Evolutionary conservation across 1,140 invertebrate genomes (phyloP).

Genomic region (Goniozus legneri): DNA sequence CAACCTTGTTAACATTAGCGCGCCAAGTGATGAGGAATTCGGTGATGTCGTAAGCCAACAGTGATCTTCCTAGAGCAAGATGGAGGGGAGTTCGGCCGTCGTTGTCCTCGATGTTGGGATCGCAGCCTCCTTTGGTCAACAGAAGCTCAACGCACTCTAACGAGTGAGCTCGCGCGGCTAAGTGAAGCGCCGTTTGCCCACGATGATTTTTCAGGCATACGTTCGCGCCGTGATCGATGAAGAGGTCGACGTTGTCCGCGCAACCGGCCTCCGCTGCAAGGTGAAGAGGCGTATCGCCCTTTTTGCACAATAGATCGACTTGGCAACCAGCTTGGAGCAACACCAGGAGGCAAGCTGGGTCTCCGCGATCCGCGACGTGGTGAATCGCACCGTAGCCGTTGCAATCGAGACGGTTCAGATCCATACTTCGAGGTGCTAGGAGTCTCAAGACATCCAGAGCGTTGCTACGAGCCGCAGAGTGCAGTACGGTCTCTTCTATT

Average conservation of each 20-base stretch:
- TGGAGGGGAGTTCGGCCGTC: slow-evolving; percentile 76
- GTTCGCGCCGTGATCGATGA: slow-evolving; percentile 71
- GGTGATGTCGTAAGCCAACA: slow-evolving; percentile 71
- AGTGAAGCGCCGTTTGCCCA: slow-evolving; percentile 74
- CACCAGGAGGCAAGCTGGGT: slow-evolving; percentile 65
- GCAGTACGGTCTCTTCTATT: slow-evolving; percentile 72
- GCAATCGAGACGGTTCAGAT: slow-evolving; percentile 64
- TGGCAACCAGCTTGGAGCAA: slow-evolving; percentile 63
- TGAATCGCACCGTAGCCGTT: slow-evolving; percentile 74
- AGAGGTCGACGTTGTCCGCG: slow-evolving; percentile 66
- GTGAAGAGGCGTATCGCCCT: slow-evolving; percentile 73
- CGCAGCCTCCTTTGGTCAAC: slow-evolving; percentile 66
- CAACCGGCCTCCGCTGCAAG: slow-evolving; percentile 77
- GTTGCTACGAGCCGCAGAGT: slow-evolving; percentile 73
- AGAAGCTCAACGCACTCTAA: slow-evolving; percentile 74
- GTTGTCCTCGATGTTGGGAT: slow-evolving; percentile 72
- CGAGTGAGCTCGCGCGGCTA: slow-evolving; percentile 72
- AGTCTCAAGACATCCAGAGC: slow-evolving; percentile 69
- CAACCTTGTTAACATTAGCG: slow-evolving; percentile 79
- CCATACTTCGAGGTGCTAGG: slow-evolving; percentile 54
- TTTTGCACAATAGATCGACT: slow-evolving; percentile 58
- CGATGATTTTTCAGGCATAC: slow-evolving; percentile 68
- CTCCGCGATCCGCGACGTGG: slow-evolving; percentile 70
- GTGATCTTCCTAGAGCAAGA: slow-evolving; percentile 71
- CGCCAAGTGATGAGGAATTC: slow-evolving; percentile 72